Evolutionary conservation across 2,113 vertebrate genomes (phyloP), one percentile per base, ranked within the genome.

Genomic region (Ifrita kowaldi): DNA sequence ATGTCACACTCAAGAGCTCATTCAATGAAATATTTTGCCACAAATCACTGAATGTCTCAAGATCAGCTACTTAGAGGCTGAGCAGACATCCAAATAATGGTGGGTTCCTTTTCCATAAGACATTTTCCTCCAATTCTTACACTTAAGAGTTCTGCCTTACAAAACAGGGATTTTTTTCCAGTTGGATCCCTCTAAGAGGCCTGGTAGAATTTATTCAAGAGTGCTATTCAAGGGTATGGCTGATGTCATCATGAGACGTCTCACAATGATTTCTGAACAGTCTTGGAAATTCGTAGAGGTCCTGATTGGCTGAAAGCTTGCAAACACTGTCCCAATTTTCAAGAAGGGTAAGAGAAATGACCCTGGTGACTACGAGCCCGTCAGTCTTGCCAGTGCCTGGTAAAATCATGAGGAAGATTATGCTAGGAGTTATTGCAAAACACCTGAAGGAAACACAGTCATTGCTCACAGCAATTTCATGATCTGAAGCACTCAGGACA

Each of bases 361-460:
- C 39, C 4, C 20, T n/a, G 9, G 16, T 59, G 30, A 75, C 33
- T 30, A n/a, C 20, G 47, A 35, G 23, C 13, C 20, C 0, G 0
- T 21, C 53, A 53, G 8, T 35, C 62, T 73, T 20, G 22, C 75
- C n/a, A 67, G 33, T 26, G 23, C 33, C 30, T 53, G 9, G 7
- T 26, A 41, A 75, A 75, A 35, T 46, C 9, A 53, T 39, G 18
- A 65, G 23, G 39, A 75, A 46, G 13, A 68, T 60, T 39, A 53
- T n/a, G 7, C 9, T 18, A 6, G 33, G 28, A 68, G 20, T 59
- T 39, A 46, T 3, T 39, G 33, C 14, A 53, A 53, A 89, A 89
- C 16, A 53, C 16, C 7, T 39, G 46, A 46, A 75, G 39, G 23
- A 75, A 68, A 15, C 16, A 46, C 7, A 60, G 53, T 32, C 30